Percentiles rank a stretch among this genome's conserved stretches.
Evolutionary conservation across 2,797 vertebrate genomes (phyloP).

Genomic region (Aphelocoma californica): DNA sequence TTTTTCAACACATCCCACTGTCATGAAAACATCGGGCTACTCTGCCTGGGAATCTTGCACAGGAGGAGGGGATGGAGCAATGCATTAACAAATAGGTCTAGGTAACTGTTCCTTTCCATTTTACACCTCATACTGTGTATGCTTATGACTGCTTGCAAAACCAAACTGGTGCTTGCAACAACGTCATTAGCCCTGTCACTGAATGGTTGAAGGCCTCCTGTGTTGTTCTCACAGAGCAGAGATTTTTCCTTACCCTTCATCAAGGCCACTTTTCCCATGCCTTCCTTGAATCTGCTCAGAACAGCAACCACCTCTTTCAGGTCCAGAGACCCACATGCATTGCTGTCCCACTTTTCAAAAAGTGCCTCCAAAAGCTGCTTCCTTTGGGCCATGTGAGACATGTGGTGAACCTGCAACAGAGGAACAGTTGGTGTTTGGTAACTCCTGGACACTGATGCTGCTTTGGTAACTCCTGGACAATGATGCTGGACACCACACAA

Average conservation of each 20-base stretch:
- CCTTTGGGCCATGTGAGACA: not conserved
- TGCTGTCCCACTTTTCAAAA: slow-evolving; percentile 78
- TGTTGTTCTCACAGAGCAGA: not conserved
- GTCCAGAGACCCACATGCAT: slow-evolving; percentile 71
- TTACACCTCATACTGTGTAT: not conserved
- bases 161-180: not conserved
- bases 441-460: not conserved
- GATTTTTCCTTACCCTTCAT: slow-evolving; percentile 67
- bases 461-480: not conserved
- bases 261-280: slow-evolving; percentile 71
- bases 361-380: slow-evolving; percentile 71
- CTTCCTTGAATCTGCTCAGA: slow-evolving; percentile 71
- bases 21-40: not conserved
- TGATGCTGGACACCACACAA: not conserved
- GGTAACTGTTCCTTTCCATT: not conserved
- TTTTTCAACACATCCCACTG: not conserved
- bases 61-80: not conserved
- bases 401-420: slow-evolving; percentile 49
- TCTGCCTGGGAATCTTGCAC: not conserved
- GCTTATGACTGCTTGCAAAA: not conserved
- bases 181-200: not conserved
- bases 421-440: not conserved
- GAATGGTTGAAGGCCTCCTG: not conserved
- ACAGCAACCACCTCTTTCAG: slow-evolving; percentile 68
- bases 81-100: not conserved